Evolutionary conservation across 1,140 invertebrate species (phyloP), one percentile per base, ranked within the genome.

Genomic region (Cydia splendana): DNA sequence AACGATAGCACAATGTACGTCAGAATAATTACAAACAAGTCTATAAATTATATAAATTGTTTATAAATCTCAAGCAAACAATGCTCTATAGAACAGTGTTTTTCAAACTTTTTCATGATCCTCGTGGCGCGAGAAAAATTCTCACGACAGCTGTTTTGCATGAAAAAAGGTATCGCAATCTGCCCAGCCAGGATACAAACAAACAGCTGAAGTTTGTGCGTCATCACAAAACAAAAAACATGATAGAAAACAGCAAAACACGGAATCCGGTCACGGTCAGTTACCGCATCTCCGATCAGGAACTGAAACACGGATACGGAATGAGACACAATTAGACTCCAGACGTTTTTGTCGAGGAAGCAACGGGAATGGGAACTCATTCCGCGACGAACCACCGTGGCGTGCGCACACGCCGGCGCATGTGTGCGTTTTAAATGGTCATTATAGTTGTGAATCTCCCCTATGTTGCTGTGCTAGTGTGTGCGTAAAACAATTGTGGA

Each of bases 221-320:
- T 45, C 42, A 45, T 38, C 5, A 42, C 28, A 28, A 28, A 65
- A 69, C 10, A 38, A 71, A 71, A 34, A 38, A 38, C 38, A 15
- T 30, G n/a, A 38, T 69, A 15, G n/a, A 38, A 30, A 18, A 42
- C 30, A 42, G n/a, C 13, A 71, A 42, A 71, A 71, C 51, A 71
- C 30, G 65, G 62, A 62, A 18, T 18, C 20, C 65, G 30, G 30
- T 71, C 65, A 71, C 30, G 67, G 30, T 71, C 67, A n/a, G 65
- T 34, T 34, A 34, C 24, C 5, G 28, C 65, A 69, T 69, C 65
- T 71, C 30, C 30, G 30, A 18, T 20, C 15, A 42, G 67, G 67
- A 71, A 71, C 67, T 71, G n/a, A 38, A 34, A 38, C 67, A 18
- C 67, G 67, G 67, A 71, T 71, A 38, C 67, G 67, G 67, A 71